Evolutionary conservation across 2,113 vertebrate genomes (phyloP).

Genomic region (Nycticorax nycticorax): DNA sequence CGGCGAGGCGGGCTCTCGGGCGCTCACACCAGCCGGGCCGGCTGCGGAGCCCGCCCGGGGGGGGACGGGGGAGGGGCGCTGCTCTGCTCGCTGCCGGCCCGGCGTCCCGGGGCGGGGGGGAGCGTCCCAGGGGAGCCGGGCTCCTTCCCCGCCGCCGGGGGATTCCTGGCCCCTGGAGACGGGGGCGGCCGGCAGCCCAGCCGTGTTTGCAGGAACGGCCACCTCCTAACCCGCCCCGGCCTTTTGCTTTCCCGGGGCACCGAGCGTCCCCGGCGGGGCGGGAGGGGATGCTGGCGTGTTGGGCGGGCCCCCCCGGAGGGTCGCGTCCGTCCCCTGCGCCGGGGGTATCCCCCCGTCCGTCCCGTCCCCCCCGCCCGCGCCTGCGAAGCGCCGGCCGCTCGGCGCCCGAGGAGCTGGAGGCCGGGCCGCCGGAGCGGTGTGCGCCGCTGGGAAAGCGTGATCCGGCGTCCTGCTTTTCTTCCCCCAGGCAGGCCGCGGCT

Average conservation of each 20-base stretch:
- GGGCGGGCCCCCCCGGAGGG: background rate
- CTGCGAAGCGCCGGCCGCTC: background rate
- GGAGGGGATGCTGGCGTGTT: background rate
- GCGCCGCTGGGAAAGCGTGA: background rate
- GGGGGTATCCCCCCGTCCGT: no score
- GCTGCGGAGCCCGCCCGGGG: background rate
- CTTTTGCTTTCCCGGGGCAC: background rate
- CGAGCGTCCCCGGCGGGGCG: background rate
- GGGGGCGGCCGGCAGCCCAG: background rate
- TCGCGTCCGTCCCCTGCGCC: fast-evolving
- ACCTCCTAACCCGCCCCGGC: background rate
- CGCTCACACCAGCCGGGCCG: background rate
- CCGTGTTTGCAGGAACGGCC: background rate
- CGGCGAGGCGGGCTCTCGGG: background rate
- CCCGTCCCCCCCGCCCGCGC: no score
- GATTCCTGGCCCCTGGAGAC: background rate
- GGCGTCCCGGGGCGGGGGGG: no score
- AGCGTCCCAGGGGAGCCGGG: no score
- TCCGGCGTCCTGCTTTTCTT: background rate
- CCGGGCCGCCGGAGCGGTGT: background rate
- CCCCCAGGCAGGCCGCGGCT: conserved; percentile 5
- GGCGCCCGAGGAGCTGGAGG: background rate
- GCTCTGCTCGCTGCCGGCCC: background rate
- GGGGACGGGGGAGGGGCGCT: background rate
- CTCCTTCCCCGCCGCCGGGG: background rate